These are phyloP conservation scores for Dermolepida albohirtum DNA, from an alignment of 2,888 invertebrate genomes.

Conservation along the genomic window DNA sequence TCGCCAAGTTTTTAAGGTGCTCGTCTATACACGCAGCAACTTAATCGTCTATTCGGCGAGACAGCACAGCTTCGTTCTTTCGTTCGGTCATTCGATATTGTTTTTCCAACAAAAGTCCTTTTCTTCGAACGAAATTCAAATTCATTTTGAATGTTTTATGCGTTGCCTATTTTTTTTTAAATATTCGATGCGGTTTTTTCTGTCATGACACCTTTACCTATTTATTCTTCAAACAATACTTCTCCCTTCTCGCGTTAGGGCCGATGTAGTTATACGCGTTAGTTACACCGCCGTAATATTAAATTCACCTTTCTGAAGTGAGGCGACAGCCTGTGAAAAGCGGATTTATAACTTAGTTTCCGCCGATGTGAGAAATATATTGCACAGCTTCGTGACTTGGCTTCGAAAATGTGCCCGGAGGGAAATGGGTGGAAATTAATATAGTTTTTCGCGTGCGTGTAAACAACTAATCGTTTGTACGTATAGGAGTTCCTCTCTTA, in stretches of 20 bases:
- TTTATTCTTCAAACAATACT: not conserved
- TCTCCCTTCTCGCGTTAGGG: not conserved
- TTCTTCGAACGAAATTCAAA: too few relatives aligned
- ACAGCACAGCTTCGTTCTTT: too few relatives aligned
- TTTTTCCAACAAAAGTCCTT: too few relatives aligned
- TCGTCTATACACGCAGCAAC: too few relatives aligned
- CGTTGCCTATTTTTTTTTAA: too few relatives aligned
- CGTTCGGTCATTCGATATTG: too few relatives aligned
- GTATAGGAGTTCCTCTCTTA: too few relatives aligned
- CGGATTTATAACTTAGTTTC: conserved; percentile 29
- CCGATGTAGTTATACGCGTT: conserved; percentile 1
- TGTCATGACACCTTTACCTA: too few relatives aligned
- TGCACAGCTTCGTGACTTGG: conserved; percentile 10
- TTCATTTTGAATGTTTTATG: too few relatives aligned
- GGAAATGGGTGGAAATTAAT: not conserved
- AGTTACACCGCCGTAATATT: conserved; percentile 1
- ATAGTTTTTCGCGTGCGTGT: not conserved
- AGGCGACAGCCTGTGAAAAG: conserved; percentile 3
- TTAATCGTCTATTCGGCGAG: too few relatives aligned
- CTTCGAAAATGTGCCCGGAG: not conserved
- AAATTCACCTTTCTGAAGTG: conserved; percentile 17
- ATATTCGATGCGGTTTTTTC: too few relatives aligned
- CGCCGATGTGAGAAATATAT: conserved; percentile 28
- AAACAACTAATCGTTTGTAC: not conserved
- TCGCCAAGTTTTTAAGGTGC: too few relatives aligned